Percentiles rank a stretch among this genome's conserved stretches.
phyloP scores from a whole-genome alignment of 2,113 vertebrate genomes.

The Myocastor coypus region DNA sequence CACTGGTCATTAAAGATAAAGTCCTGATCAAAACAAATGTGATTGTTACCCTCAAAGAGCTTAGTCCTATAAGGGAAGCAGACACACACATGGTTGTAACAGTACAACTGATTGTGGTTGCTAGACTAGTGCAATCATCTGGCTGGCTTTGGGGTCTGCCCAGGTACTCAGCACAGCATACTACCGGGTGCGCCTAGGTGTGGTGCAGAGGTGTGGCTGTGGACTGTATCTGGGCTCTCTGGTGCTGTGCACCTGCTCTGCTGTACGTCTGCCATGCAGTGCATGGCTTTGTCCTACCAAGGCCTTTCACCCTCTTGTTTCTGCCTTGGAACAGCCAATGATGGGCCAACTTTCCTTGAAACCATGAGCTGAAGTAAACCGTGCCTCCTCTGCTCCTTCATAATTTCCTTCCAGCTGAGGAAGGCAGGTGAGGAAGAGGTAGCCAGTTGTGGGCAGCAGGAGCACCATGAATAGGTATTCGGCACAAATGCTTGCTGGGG shows the following conservation, averaged over 20 bases:
- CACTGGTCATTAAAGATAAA: neutral
- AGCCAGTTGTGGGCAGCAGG: neutral
- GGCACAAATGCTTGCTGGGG: neutral
- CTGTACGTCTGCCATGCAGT: neutral
- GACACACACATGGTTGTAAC: neutral
- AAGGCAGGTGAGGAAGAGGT: rapidly evolving
- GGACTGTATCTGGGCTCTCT: neutral
- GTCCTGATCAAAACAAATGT: neutral
- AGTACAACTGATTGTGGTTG: neutral
- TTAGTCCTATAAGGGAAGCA: neutral
- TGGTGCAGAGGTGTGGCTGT: neutral
- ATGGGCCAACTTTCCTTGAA: neutral
- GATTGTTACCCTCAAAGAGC: neutral
- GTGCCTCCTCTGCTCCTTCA: neutral
- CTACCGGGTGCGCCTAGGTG: neutral
- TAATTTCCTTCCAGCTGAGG: neutral
- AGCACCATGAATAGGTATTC: neutral
- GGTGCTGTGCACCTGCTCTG: neutral
- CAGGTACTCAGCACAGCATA: neutral
- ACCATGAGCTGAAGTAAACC: neutral
- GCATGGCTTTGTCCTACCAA: neutral
- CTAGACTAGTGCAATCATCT: neutral
- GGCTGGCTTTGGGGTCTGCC: neutral
- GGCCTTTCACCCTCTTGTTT: neutral
- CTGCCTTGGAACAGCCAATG: neutral